Evolutionary conservation across 2,113 vertebrate species (phyloP).

Genomic region (Erinaceus europaeus): DNA sequence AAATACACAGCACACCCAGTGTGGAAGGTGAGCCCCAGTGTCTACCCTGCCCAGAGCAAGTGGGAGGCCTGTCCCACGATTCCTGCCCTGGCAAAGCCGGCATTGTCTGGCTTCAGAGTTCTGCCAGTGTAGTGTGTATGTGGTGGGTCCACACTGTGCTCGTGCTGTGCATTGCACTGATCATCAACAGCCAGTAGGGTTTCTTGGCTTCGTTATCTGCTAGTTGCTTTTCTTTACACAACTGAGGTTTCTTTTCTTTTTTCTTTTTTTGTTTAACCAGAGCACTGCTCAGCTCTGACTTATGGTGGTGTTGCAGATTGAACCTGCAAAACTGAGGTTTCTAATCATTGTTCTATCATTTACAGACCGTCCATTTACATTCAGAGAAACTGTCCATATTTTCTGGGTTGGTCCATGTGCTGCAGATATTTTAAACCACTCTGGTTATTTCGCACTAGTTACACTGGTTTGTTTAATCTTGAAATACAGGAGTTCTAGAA

Average conservation of each 20-base stretch:
- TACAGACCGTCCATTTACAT: not conserved
- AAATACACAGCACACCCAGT: too few species aligned
- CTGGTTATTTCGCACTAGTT: not conserved
- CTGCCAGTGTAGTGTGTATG: not conserved
- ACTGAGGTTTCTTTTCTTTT: not conserved
- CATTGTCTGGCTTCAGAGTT: not conserved
- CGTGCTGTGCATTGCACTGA: slow-evolving; percentile 4
- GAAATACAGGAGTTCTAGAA: not conserved
- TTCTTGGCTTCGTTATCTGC: not conserved
- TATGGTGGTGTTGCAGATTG: too few species aligned
- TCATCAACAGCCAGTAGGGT: not conserved
- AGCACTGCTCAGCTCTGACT: too few species aligned
- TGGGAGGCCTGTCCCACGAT: too few species aligned
- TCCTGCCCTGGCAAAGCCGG: not conserved
- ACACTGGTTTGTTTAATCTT: slow-evolving; percentile 5
- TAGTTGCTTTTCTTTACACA: slow-evolving; percentile 1
- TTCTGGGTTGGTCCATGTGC: not conserved
- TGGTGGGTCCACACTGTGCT: not conserved
- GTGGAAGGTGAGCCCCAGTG: too few species aligned
- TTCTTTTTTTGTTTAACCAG: slow-evolving; percentile 27
- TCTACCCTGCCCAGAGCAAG: not conserved
- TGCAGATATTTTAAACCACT: not conserved
- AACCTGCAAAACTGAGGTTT: too few species aligned
- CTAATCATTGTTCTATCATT: not conserved
- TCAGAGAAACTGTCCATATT: not conserved